These are phyloP conservation scores for Pilophorus perplexus DNA, from an alignment of 2,888 invertebrate species.

Conservation along the genomic window DNA sequence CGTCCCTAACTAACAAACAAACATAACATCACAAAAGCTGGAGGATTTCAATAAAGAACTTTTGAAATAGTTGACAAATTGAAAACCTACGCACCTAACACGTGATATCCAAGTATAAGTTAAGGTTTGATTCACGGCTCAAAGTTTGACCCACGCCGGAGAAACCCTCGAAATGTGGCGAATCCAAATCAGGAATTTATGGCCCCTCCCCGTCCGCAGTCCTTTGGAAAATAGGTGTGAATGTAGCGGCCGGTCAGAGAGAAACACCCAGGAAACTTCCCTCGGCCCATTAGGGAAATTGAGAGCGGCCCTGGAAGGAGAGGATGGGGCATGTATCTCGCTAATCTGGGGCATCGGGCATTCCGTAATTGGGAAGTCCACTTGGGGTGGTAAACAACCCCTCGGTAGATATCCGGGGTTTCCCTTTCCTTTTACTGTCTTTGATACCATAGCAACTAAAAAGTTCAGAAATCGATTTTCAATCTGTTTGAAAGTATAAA, in stretches of 20 bases:
- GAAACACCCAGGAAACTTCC: background rate
- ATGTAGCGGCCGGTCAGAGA: background rate
- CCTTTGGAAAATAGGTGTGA: conserved; percentile 19
- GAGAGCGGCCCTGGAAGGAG: conserved; percentile 2
- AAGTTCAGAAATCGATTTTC: conserved; percentile 32
- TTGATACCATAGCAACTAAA: conserved; percentile 26
- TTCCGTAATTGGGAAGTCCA: conserved; percentile 38
- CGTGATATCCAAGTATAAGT: too few species aligned
- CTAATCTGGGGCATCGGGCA: conserved; percentile 37
- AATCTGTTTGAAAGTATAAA: too few species aligned
- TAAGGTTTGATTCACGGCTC: too few species aligned
- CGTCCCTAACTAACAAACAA: too few species aligned
- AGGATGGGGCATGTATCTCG: conserved; percentile 25
- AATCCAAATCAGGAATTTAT: too few species aligned
- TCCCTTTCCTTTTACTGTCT: conserved; percentile 20
- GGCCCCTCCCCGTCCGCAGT: background rate
- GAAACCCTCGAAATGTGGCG: too few species aligned
- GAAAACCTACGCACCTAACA: too few species aligned
- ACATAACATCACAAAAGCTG: too few species aligned
- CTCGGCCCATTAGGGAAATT: conserved; percentile 27
- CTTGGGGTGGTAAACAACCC: conserved; percentile 9
- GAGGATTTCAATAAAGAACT: too few species aligned
- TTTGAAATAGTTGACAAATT: too few species aligned
- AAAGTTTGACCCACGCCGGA: too few species aligned
- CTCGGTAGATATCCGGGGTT: conserved; percentile 11